These are phyloP conservation scores for Sarcophaga bullata DNA, from an alignment of 1,140 invertebrate genomes.

Conservation along the genomic window DNA sequence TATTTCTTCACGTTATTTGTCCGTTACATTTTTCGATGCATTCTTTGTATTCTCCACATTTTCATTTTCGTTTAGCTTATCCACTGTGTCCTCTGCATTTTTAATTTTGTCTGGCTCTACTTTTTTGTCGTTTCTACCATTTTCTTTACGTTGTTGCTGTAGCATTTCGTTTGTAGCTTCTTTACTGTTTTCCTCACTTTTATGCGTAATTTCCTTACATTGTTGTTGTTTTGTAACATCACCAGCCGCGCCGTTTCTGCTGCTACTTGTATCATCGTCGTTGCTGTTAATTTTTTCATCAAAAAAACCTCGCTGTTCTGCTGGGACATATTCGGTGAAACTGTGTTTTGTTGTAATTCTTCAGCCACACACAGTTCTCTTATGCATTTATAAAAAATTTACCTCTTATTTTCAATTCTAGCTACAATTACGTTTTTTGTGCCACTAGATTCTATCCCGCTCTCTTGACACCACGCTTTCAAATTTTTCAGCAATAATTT, in stretches of 20 bases:
- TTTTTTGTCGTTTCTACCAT: background rate
- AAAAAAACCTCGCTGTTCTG: background rate
- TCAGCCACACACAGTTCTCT: too few relatives aligned
- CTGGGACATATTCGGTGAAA: background rate
- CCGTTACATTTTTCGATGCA: background rate
- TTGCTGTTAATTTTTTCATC: background rate
- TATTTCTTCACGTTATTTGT: background rate
- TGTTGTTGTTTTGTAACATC: background rate
- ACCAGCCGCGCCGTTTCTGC: background rate
- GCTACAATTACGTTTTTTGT: background rate
- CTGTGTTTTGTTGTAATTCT: too few relatives aligned
- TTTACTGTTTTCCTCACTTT: background rate
- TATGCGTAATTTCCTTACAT: background rate
- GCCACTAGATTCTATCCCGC: conserved; percentile 1
- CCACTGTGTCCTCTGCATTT: background rate
- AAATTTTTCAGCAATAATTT: background rate
- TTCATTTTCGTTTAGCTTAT: background rate
- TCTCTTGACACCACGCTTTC: background rate
- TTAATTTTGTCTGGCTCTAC: conserved; percentile 6
- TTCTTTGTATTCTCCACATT: background rate
- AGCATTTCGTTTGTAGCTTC: background rate
- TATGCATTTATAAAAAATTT: too few relatives aligned
- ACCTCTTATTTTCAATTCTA: too few relatives aligned
- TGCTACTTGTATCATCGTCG: background rate
- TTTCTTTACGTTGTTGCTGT: conserved; percentile 1